These are phyloP conservation scores for Muscicapa striata DNA, from an alignment of 2,797 vertebrate genomes.

Conservation along the genomic window DNA sequence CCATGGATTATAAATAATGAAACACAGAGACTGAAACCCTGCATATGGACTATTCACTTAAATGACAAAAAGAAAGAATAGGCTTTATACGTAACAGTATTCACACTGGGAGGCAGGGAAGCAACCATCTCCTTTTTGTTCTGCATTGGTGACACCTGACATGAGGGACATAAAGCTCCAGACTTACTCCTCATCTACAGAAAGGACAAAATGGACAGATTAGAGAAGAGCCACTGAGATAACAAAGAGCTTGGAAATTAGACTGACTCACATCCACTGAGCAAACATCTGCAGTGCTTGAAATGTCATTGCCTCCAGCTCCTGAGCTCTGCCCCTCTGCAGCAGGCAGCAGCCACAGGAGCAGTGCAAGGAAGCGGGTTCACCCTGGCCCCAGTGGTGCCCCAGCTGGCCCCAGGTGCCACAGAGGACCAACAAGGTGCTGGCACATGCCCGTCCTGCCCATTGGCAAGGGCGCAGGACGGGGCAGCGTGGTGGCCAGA, in stretches of 20 bases:
- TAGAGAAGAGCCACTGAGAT: not conserved
- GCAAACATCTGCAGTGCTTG: slow-evolving; percentile 42
- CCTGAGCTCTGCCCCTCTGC: not conserved
- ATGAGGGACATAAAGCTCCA: slow-evolving; percentile 5
- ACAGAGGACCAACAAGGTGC: accelerated
- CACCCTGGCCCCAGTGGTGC: accelerated
- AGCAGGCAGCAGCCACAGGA: not conserved
- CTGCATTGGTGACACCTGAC: slow-evolving; percentile 21
- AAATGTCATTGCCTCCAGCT: slow-evolving; percentile 60
- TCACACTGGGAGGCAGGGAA: not conserved
- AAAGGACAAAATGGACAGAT: slow-evolving; percentile 46
- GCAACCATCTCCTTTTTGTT: not conserved
- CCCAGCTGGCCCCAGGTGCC: accelerated
- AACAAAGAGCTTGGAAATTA: slow-evolving; percentile 50
- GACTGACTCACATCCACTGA: slow-evolving; percentile 62
- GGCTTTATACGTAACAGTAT: not conserved
- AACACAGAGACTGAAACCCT: not conserved
- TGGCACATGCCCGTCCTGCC: accelerated
- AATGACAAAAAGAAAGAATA: not conserved
- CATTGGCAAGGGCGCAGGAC: accelerated
- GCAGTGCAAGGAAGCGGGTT: not conserved
- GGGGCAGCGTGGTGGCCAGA: accelerated
- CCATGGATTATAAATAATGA: slow-evolving; percentile 13
- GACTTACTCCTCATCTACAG: not conserved
- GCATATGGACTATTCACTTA: not conserved